A percentile compares a stretch with the other conserved stretches of the same genome.
Conservation (phyloP, 2,797 vertebrate genomes). For the Anisognathus igniventris region DNA sequence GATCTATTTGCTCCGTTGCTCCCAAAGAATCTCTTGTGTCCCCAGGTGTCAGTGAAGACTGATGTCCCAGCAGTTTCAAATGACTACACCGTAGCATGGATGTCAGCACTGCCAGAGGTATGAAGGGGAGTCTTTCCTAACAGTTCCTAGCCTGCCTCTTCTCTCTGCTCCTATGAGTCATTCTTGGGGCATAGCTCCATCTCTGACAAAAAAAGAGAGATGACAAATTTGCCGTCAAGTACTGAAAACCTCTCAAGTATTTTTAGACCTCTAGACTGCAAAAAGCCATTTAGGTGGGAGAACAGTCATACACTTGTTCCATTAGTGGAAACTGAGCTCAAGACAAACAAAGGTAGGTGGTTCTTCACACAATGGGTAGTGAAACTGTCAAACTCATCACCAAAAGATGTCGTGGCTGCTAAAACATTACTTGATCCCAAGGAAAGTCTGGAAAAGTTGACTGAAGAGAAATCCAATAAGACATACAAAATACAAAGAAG, state of each 20-base stretch:
- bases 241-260: neutral
- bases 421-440: conserved; percentile 4
- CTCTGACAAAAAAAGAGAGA: neutral
- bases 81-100: conserved; percentile 16
- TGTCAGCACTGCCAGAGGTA: conserved; percentile 55
- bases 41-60: conserved; percentile 54
- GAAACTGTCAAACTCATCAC: conserved; percentile 8
- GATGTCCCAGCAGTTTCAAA: conserved; percentile 48
- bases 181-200: neutral
- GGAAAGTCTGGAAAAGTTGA: conserved; percentile 25
- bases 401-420: conserved; percentile 27
- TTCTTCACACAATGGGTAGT: conserved; percentile 22
- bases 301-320: neutral
- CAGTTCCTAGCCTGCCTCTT: neutral
- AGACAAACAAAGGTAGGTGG: conserved; percentile 42
- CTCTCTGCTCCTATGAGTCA: neutral
- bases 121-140: neutral
- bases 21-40: neutral
- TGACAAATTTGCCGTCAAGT: neutral
- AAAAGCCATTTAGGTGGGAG: neutral
- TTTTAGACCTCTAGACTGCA: conserved; percentile 8
- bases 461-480: neutral
- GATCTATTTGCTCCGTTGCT: neutral
- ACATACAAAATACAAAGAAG: conserved; percentile 14
- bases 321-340: conserved; percentile 19